A percentile compares a stretch with the other conserved stretches of the same genome.
phyloP scores from a whole-genome alignment of 2,888 invertebrate genomes.

The Catocala nupta region DNA sequence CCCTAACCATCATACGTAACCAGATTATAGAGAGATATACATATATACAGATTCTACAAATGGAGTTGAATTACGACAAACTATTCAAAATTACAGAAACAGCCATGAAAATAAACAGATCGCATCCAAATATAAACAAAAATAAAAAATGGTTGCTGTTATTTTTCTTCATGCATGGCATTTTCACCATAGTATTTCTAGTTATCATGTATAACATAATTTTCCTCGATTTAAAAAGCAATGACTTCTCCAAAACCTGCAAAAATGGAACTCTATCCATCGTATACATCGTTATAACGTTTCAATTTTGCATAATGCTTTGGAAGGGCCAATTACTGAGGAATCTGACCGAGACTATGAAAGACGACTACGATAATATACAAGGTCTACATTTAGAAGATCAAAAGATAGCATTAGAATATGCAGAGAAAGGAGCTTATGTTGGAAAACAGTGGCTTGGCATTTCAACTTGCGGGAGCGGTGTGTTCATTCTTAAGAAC shows the following conservation, averaged over 20 bases:
- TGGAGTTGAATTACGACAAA: constrained; percentile 3
- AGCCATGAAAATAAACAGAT: not conserved
- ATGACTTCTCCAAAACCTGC: not conserved
- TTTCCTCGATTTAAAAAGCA: not conserved
- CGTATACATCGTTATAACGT: not conserved
- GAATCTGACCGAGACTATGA: not conserved
- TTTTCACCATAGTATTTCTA: not conserved
- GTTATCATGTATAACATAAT: constrained; percentile 1
- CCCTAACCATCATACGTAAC: not conserved
- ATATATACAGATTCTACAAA: not conserved
- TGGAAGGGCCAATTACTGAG: not conserved
- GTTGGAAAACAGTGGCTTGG: constrained; percentile 26
- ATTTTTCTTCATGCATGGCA: not conserved
- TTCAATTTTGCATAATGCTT: constrained; percentile 1
- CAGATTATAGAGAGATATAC: no score
- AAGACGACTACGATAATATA: not conserved
- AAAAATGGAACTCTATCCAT: not conserved
- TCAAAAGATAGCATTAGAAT: constrained; percentile 18
- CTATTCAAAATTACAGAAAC: constrained; percentile 1
- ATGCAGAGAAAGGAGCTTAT: constrained; percentile 21
- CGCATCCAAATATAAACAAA: not conserved
- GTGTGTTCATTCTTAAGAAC: not conserved
- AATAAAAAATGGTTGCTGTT: constrained; percentile 4
- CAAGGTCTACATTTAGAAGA: no score
- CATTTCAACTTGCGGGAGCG: not conserved